Base-by-base conservation (phyloP, 1,140 invertebrate species). In the Papilio aristodemus region DNA sequence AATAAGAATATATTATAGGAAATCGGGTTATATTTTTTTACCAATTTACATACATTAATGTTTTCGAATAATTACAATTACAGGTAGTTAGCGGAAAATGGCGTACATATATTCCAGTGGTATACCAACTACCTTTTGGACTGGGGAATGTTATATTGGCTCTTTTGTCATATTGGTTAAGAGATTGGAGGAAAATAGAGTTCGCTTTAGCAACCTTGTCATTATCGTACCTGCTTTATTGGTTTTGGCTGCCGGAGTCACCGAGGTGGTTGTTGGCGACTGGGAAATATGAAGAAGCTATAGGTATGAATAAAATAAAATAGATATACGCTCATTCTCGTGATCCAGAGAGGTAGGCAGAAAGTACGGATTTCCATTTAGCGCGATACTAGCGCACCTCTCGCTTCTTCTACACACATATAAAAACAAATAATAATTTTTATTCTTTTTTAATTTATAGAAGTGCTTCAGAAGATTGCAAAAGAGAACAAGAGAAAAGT, bases 161-260 rank as follows among this genome's bases (percentile, higher is more conserved):
- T 9, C 71, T 90, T 0, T 80, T 95, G 32, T 93, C 92, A 1
- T 94, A 95, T 77, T 93, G 93, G 68, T 90, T 95, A 1, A 92
- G 94, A 25, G 93, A 95, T 50, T 97, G 96, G 96, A 90, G 93
- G 8, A 92, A 94, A 72, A 94, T 95, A 36, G 95, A 96, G 89
- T 91, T 96, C 73, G 92, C 93, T 3, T 91, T 96, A 27, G 95
- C 95, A 0, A 80, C 95, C n/a, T 94, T 95, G 17, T 94, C 95
- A 0, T 81, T 94, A n/a, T 79, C 95, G 11, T 92, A 95, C 58
- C 71, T 97, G 5, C 89, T 93, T 0, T 96, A 95, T 74, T 94
- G 94, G 73, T 96, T 94, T 91, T 83, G 95, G 10, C 86, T 97
- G 72, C 95, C 95, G 13, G 96, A 97, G 89, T 96, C 95, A 5